Percentiles rank a stretch among this genome's conserved stretches.
Evolutionary conservation across 2,797 vertebrate genomes (phyloP).

Genomic region (Sebastes minor): DNA sequence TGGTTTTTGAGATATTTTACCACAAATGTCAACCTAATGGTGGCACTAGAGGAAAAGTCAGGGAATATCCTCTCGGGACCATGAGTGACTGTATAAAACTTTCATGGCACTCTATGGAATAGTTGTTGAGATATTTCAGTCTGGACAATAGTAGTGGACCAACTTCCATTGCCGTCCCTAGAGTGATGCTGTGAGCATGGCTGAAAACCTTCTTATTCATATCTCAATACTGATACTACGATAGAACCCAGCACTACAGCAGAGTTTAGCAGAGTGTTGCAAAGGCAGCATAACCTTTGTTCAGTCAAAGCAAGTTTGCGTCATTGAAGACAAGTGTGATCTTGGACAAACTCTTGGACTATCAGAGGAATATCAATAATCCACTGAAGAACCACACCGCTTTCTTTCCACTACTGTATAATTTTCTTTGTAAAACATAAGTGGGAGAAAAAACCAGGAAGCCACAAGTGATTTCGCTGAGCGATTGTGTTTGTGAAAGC

Average conservation of each 20-base stretch:
- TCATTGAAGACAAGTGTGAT: background rate
- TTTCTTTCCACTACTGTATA: background rate
- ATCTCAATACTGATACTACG: background rate
- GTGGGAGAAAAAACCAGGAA: conserved; percentile 11
- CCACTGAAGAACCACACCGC: background rate
- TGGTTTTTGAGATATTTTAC: background rate
- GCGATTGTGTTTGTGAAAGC: conserved; percentile 26
- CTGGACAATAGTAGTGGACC: background rate
- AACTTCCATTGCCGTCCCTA: background rate
- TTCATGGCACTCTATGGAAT: background rate
- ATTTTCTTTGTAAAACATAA: conserved; percentile 18
- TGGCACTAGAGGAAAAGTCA: too few species aligned
- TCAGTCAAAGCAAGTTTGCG: background rate
- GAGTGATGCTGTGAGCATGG: background rate
- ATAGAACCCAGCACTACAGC: background rate
- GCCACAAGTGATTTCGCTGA: conserved; percentile 24
- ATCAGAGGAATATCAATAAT: background rate
- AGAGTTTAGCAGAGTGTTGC: background rate
- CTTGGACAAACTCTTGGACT: background rate
- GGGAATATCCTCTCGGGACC: too few species aligned
- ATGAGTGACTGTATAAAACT: too few species aligned
- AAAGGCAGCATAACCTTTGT: background rate
- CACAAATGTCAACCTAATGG: too few species aligned
- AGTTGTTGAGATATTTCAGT: background rate
- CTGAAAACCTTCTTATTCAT: background rate